Evolutionary conservation across 2,113 vertebrate genomes (phyloP).

Genomic region (Pseudopodoces humilis): DNA sequence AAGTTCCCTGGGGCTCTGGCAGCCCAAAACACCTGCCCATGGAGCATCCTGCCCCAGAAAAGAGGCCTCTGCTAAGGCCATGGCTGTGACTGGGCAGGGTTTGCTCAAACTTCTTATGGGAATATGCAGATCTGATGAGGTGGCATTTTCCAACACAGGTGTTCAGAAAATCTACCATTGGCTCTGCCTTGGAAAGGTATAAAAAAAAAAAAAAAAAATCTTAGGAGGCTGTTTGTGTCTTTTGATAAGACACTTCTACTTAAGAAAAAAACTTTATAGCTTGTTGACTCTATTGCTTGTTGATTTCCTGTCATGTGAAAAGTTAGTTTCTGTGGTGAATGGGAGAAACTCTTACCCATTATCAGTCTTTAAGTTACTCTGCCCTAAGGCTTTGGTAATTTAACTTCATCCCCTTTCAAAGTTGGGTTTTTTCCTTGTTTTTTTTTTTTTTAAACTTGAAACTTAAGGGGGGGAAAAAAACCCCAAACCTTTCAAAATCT

Average conservation of each 20-base stretch:
- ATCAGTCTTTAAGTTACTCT: slow-evolving; percentile 34
- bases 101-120: neutral
- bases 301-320: slow-evolving; percentile 35
- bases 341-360: slow-evolving; percentile 13
- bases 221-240: neutral
- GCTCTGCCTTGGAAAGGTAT: neutral
- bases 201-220: neutral
- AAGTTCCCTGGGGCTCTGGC: neutral
- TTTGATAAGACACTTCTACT: neutral
- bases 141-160: neutral
- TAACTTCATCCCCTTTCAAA: slow-evolving; percentile 43
- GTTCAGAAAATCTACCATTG: neutral
- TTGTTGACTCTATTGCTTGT: neutral
- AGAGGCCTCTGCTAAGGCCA: neutral
- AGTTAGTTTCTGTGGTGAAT: slow-evolving; percentile 28
- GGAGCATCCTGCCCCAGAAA: neutral
- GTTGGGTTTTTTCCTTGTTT: neutral
- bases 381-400: slow-evolving; percentile 42
- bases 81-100: neutral
- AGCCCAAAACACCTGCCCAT: neutral
- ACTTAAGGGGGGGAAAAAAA: neutral
- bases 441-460: neutral
- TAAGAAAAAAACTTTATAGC: neutral
- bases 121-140: neutral
- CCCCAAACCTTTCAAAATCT: slow-evolving; percentile 1